A percentile compares a stretch with the other conserved stretches of the same genome.
These are phyloP conservation scores for Numida meleagris DNA, from an alignment of 2,113 vertebrate genomes.

Conservation along the genomic window DNA sequence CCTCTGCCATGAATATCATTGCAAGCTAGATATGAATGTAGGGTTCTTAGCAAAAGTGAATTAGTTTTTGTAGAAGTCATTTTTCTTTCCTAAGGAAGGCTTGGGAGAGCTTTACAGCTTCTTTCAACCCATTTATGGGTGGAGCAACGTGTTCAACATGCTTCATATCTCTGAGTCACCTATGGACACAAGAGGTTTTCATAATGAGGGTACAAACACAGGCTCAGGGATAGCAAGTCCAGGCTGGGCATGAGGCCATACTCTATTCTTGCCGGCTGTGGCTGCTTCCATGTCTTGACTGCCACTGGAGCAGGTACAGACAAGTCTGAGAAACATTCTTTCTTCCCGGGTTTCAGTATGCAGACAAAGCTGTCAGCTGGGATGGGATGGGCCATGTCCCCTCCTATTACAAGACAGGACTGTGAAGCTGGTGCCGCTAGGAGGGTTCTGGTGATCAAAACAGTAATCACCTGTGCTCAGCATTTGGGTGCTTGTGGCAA, in stretches of 20 bases:
- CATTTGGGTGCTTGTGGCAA: not conserved
- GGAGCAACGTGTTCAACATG: not conserved
- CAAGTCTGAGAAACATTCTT: not conserved
- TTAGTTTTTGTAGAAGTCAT: not conserved
- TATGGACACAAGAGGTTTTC: not conserved
- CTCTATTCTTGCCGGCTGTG: not conserved
- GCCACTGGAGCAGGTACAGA: not conserved
- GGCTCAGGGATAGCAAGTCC: not conserved
- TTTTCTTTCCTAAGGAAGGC: not conserved
- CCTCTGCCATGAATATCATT: not conserved
- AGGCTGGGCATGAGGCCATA: not conserved
- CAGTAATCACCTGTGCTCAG: conserved; percentile 1
- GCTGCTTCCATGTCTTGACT: not conserved
- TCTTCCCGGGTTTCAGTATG: not conserved
- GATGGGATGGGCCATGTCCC: not conserved
- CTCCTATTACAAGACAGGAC: conserved; percentile 21
- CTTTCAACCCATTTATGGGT: not conserved
- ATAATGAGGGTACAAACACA: not conserved
- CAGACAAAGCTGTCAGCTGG: not conserved
- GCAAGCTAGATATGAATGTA: not conserved
- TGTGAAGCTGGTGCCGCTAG: conserved; percentile 31
- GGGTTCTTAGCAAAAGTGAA: not conserved
- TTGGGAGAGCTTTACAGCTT: not conserved
- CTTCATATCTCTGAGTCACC: not conserved
- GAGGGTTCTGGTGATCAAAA: conserved; percentile 28